Base-by-base conservation (phyloP, 2,888 invertebrate genomes). In the Pseudococcus jackbeardsleyi region DNA sequence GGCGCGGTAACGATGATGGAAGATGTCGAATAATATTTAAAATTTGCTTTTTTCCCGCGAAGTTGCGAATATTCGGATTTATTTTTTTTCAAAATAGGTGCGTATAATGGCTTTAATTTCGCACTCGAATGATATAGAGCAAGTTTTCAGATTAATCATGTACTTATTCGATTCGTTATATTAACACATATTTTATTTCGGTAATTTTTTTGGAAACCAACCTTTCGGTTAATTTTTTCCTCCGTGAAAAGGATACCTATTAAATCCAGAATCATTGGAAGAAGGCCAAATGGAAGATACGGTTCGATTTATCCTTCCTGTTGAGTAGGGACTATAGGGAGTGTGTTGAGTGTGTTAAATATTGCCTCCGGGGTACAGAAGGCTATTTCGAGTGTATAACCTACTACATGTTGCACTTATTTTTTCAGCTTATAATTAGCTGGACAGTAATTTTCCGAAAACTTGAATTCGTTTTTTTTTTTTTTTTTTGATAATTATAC, bases 131-230 rank as follows among this genome's bases (percentile, higher is more conserved):
- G 48, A 50, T 50, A 50, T 50, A 50, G 15, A 11, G 12, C 15
- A 50, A 12, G 0, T 50, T 42, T 42, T 8, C 42, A 42, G 7
- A 50, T 50, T 9, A 15, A 50, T 15, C 48, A 15, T 8, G 2
- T 46, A 12, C 15, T 19, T 59, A 22, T 15, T 22, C 22, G 15
- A 9, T 64, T 64, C 6, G 64, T 8, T 64, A 7, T 9, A 19
- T 59, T n/a, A 59, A 17, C n/a, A 59, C 59, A 59, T 59, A 22
- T 22, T 64, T 64, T 64, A 22, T 11, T 42, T 42, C 6, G 42
- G 42, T 42, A 42, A 42, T 64, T 64, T 64, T 64, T 64, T 64
- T 64, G 64, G 22, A 64, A 64, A 64, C 22, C 9, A 64, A 64
- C 6, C 15, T 15, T 64, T 64, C 22, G n/a, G 64, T 64, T 64